Evolutionary conservation across 2,113 vertebrate genomes (phyloP).

Genomic region (Antechinus flavipes): DNA sequence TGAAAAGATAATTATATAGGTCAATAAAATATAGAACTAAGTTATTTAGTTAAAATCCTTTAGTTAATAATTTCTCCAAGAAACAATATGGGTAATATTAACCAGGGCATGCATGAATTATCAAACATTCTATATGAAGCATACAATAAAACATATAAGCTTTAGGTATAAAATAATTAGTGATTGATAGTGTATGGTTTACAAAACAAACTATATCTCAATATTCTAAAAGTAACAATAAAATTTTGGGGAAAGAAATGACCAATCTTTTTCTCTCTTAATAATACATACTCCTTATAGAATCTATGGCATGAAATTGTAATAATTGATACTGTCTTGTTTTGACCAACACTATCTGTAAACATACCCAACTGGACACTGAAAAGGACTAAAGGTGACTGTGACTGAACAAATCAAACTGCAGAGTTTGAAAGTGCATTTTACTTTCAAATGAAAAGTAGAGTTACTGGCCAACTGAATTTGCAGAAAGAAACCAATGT

Average conservation of each 20-base stretch:
- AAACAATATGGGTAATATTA: background rate
- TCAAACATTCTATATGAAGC: background rate
- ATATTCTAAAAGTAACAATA: slow-evolving; percentile 62
- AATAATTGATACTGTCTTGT: slow-evolving; percentile 72
- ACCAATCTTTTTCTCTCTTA: slow-evolving; percentile 75
- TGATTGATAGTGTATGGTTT: slow-evolving; percentile 29
- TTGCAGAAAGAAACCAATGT: slow-evolving; percentile 71
- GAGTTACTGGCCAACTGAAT: slow-evolving; percentile 77
- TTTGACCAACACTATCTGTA: slow-evolving; percentile 77
- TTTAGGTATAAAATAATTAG: slow-evolving; percentile 32
- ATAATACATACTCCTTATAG: slow-evolving; percentile 55
- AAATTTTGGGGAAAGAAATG: slow-evolving; percentile 73
- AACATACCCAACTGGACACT: slow-evolving; percentile 66
- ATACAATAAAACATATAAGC: slow-evolving; percentile 18
- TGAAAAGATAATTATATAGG: slow-evolving; percentile 19
- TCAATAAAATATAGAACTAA: slow-evolving; percentile 6
- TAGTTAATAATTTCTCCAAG: slow-evolving; percentile 27
- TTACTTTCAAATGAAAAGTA: slow-evolving; percentile 83
- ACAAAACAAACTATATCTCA: slow-evolving; percentile 68
- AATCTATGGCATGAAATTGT: slow-evolving; percentile 63
- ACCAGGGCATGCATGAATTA: background rate
- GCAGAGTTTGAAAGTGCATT: slow-evolving; percentile 79
- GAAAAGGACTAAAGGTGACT: slow-evolving; percentile 67
- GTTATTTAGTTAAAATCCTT: slow-evolving; percentile 16
- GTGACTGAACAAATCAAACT: slow-evolving; percentile 71